Evolutionary conservation across 2,888 invertebrate species (phyloP).

Genomic region (Tholera decimalis): DNA sequence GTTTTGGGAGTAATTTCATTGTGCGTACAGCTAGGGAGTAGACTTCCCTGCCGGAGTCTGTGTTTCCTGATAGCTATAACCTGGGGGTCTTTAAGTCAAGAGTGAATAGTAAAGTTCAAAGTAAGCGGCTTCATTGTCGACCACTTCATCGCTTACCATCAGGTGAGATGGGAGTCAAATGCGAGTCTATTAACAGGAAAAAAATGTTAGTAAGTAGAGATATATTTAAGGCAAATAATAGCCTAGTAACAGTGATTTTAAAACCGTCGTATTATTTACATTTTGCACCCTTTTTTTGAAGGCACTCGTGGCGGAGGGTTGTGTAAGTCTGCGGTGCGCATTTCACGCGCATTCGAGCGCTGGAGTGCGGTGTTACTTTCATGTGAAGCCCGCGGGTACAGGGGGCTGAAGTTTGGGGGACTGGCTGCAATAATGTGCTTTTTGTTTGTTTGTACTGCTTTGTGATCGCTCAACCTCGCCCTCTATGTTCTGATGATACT

Average conservation of each 20-base stretch:
- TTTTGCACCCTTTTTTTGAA: background rate
- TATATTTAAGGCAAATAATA: too few relatives aligned
- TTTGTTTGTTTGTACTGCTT: conserved; percentile 50
- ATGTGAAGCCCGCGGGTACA: conserved; percentile 59
- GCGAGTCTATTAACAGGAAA: background rate
- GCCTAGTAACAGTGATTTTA: background rate
- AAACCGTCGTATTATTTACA: background rate
- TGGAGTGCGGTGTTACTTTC: conserved; percentile 72
- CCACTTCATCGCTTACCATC: too few relatives aligned
- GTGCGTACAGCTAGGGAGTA: too few relatives aligned
- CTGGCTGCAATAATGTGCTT: conserved; percentile 49
- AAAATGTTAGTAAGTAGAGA: too few relatives aligned
- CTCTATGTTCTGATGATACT: conserved; percentile 32
- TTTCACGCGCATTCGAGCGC: conserved; percentile 72
- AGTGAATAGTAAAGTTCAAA: too few relatives aligned
- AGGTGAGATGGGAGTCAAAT: too few relatives aligned
- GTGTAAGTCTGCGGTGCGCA: conserved; percentile 57
- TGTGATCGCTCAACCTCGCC: conserved; percentile 55
- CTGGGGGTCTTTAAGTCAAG: too few relatives aligned
- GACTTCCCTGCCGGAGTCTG: too few relatives aligned
- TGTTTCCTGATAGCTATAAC: too few relatives aligned
- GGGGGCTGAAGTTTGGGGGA: conserved; percentile 45
- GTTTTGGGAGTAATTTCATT: too few relatives aligned
- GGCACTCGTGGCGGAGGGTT: conserved; percentile 12
- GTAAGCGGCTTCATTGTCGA: too few relatives aligned